phyloP scores from a whole-genome alignment of 2,113 vertebrate genomes.

The Mungos mungo region DNA sequence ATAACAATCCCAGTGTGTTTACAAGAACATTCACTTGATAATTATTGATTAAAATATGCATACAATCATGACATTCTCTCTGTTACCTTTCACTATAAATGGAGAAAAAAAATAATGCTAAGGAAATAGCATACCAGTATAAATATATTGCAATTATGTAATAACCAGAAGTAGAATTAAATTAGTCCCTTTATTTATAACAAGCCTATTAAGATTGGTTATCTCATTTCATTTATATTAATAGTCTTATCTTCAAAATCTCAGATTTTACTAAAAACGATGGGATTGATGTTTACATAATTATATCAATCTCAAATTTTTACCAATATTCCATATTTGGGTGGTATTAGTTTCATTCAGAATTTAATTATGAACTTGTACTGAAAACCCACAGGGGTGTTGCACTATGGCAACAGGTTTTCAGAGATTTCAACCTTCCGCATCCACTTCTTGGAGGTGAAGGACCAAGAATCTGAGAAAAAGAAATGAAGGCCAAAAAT shows the following conservation, averaged over 20 bases:
- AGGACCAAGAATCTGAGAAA: neutral
- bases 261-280: neutral
- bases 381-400: neutral
- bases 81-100: neutral
- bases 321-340: neutral
- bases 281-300: neutral
- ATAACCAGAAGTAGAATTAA: neutral
- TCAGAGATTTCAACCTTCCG: neutral
- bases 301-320: neutral
- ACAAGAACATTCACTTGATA: neutral
- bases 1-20: neutral
- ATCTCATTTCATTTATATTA: neutral
- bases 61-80: neutral
- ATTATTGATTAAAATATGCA: neutral
- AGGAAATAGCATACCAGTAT: neutral
- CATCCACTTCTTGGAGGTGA: neutral
- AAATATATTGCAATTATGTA: neutral
- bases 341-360: neutral
- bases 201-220: neutral
- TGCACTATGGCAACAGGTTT: neutral
- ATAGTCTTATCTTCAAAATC: neutral
- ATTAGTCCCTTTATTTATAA: constrained; percentile 15
- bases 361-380: neutral
- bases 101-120: neutral
- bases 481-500: neutral